Percentiles rank a stretch among this genome's conserved stretches.
Conservation (phyloP, 2,797 vertebrate genomes). For the Artibeus jamaicensis region DNA sequence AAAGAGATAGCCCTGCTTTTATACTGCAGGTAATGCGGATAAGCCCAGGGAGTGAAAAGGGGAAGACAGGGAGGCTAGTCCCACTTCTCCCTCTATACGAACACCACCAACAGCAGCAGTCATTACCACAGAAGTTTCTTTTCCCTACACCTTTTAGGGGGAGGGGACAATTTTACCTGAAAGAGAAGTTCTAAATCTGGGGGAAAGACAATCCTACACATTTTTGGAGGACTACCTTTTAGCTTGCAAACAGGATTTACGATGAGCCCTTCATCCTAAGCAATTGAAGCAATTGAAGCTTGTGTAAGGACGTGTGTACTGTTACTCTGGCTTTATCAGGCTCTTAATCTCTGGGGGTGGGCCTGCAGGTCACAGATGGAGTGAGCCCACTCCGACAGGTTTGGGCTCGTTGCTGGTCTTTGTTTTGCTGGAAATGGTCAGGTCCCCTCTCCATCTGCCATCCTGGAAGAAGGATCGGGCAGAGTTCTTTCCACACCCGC, state of each 20-base stretch:
- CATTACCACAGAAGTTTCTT: neutral
- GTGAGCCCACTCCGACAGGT: neutral
- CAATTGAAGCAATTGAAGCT: neutral
- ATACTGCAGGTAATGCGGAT: neutral
- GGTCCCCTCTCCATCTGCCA: neutral
- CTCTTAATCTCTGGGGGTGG: neutral
- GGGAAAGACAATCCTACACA: neutral
- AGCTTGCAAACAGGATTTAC: neutral
- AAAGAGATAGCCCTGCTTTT: neutral
- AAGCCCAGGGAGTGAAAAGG: neutral
- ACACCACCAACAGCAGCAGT: neutral
- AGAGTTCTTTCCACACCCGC: neutral
- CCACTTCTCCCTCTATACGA: neutral
- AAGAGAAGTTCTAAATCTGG: neutral
- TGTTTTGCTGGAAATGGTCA: neutral
- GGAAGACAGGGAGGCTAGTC: accelerated
- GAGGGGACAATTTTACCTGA: neutral
- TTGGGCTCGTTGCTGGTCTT: neutral
- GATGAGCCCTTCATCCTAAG: neutral
- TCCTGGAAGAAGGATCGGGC: neutral
- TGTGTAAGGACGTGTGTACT: neutral
- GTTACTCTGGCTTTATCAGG: neutral
- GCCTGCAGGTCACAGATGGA: neutral
- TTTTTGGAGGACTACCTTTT: neutral
- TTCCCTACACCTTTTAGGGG: neutral